phyloP scores from a whole-genome alignment of 2,113 vertebrate genomes.

The Pseudorasbora parva region DNA sequence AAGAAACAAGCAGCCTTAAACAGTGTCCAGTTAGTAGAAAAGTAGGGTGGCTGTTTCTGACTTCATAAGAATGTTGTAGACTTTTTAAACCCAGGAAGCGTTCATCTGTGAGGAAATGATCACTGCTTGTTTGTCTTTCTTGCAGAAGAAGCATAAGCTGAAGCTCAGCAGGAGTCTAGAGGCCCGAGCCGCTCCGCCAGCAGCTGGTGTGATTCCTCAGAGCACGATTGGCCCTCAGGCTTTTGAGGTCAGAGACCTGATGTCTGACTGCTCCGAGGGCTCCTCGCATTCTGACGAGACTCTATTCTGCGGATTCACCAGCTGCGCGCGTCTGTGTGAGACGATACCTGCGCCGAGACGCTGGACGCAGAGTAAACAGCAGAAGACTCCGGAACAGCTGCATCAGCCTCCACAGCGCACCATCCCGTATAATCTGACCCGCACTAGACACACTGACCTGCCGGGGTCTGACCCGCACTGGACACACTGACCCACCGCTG shows the following conservation, averaged over 20 bases:
- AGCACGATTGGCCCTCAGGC: slow-evolving; percentile 76
- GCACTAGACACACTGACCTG: slow-evolving; percentile 76
- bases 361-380: slow-evolving; percentile 76
- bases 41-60: slow-evolving; percentile 67
- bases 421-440: slow-evolving; percentile 61
- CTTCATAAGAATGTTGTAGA: not conserved
- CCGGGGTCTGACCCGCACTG: slow-evolving; percentile 77
- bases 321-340: slow-evolving; percentile 87
- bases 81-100: not conserved
- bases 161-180: slow-evolving; percentile 84
- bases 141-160: slow-evolving; percentile 82
- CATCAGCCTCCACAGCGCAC: slow-evolving; percentile 79
- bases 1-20: slow-evolving; percentile 84
- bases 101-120: not conserved
- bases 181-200: slow-evolving; percentile 76
- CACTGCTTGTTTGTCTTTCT: slow-evolving; percentile 3
- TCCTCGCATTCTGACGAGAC: slow-evolving; percentile 95
- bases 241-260: slow-evolving; percentile 78
- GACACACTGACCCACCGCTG: not conserved
- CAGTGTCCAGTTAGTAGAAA: slow-evolving; percentile 87
- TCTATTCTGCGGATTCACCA: slow-evolving; percentile 92
- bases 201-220: slow-evolving; percentile 82
- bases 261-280: slow-evolving; percentile 89
- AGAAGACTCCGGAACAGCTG: slow-evolving; percentile 79
- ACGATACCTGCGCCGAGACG: slow-evolving; percentile 81